Base-by-base conservation (phyloP, 1,140 invertebrate species). In the Drosophila sp. region DNA sequence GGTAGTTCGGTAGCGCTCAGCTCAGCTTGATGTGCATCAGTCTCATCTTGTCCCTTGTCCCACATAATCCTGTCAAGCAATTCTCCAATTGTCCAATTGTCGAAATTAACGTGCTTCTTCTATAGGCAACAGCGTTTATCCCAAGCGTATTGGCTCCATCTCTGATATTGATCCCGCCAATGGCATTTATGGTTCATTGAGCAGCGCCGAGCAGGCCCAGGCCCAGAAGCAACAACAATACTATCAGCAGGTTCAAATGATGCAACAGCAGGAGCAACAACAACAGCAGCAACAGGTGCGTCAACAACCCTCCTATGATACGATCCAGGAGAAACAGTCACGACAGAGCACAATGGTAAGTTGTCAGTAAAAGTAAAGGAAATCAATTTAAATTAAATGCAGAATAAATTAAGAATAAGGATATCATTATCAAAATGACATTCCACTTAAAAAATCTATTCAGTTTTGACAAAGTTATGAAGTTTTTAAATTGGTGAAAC, bases 121-220 rank as follows among this genome's bases (percentile, higher is more conserved):
- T 11, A 51, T 56, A 91, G 89, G 87, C 32, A 91, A 91, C 57
- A 91, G 90, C 57, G 80, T 83, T 5, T 91, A 92, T 66, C 94
- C 94, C 32, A 94, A 95, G 78, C 94, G 95, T 80, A 96, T 98
- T 84, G 98, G 98, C 4, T 98, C 97, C 27, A 97, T 99, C 66
- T 95, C 97, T 40, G 98, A 99, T 92, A 97, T 99, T 92, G 98
- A 99, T 93, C 98, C 98, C 1, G 94, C 99, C 41, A 98, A 98
- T 92, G 96, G 98, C 69, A 95, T 97, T 90, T 97, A 97, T 86
- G 96, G 96, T 81, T 97, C 96, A 14, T 89, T 96, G 45, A 94
- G 94, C 64, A 92, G 93, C 13, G 92, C 93, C 56, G 87, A 92
- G 45, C 80, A 84, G 59, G 62, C 54, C 14, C 80, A 63, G 18